phyloP scores from a whole-genome alignment of 1,140 invertebrate genomes.

The Charaxes varanes region DNA sequence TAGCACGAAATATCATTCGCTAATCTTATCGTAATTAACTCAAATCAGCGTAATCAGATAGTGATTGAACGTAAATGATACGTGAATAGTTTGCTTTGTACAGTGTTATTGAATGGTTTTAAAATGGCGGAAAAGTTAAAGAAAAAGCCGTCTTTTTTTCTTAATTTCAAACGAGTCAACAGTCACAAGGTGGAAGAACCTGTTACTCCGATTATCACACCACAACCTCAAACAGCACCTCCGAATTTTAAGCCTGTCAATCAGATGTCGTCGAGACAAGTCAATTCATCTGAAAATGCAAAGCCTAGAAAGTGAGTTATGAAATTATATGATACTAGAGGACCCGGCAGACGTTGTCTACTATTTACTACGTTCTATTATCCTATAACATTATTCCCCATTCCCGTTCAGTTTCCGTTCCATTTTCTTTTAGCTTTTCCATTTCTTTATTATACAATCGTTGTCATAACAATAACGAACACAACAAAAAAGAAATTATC shows the following conservation, averaged over 20 bases:
- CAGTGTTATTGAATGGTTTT: constrained; percentile 6
- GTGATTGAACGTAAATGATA: constrained; percentile 16
- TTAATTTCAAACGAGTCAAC: constrained; percentile 44
- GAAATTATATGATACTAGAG: no score
- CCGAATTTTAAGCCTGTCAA: constrained; percentile 23
- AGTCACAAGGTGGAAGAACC: constrained; percentile 32
- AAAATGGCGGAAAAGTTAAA: constrained; percentile 56
- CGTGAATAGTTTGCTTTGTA: constrained; percentile 11
- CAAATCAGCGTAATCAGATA: constrained; percentile 17
- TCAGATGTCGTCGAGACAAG: constrained; percentile 11
- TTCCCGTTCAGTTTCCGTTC: no score
- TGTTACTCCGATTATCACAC: constrained; percentile 5
- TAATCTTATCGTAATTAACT: constrained; percentile 19
- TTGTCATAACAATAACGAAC: no score
- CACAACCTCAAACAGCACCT: constrained; percentile 14
- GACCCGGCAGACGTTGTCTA: no score
- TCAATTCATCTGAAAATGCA: constrained; percentile 20
- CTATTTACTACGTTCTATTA: no score
- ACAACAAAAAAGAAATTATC: no score
- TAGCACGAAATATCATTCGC: background rate
- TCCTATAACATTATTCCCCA: no score
- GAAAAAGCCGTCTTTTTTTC: constrained; percentile 47
- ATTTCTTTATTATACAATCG: no score
- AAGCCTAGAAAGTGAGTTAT: constrained; percentile 47
- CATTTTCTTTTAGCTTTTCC: no score